Base-by-base conservation (phyloP, 2,888 invertebrate species). In the Byasa hedistus region DNA sequence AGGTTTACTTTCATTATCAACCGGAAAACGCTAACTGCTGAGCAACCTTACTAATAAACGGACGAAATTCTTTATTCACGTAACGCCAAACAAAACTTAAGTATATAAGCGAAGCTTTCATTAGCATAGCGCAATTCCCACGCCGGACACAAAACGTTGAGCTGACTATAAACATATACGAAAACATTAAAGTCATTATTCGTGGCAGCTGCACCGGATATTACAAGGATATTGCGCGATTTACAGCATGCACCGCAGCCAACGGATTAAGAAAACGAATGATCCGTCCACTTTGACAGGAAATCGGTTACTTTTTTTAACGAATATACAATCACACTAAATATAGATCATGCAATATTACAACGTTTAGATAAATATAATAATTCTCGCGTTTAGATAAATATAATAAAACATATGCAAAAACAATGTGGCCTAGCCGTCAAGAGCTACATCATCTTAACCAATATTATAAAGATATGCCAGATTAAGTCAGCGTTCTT, bases 151-250 rank as follows among this genome's bases (percentile, higher is more conserved):
- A 22, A 2, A 48, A 39, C 7, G 21, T 10, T 8, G 44, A 59
- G 56, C 27, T 15, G 44, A 54, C 57, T 48, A 58, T 61, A 59
- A 63, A 52, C 58, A 39, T 63, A 52, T 56, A 55, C 24, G 54
- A 55, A 59, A 58, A 48, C 48, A 63, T 67, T 56, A 56, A 55
- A 48, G 54, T 65, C 1, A 59, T 67, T 63, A 67, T 60, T 51
- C 19, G 51, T 1, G 7, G 66, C 66, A 67, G 66, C 66, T 67
- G 66, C 63, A 51, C 66, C 66, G 66, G 66, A 67, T 63, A 67
- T 63, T 54, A 44, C 39, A 22, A 59, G 64, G 59, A 62, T 62
- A 62, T 62, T 62, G 62, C 52, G 52, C 54, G 22, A 24, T 19
- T 21, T 66, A 59, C 66, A 56, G 55, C 55, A 57, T 52, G 62